Evolutionary conservation across 2,797 vertebrate species (phyloP).

Genomic region (Cynodonichthys magdalenae): DNA sequence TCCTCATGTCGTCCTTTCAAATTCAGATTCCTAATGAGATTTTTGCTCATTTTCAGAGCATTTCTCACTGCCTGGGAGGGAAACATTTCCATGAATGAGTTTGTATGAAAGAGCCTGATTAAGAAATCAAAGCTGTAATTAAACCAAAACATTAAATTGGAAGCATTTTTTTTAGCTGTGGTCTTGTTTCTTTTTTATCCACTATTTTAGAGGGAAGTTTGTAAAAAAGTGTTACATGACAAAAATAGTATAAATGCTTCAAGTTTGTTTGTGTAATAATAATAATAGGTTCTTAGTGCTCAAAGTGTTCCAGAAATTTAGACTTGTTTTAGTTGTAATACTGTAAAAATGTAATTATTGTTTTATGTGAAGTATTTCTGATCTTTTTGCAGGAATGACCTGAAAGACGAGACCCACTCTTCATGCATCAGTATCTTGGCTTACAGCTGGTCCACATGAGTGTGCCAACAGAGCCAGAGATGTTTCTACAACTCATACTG

Average conservation of each 20-base stretch:
- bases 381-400: constrained; percentile 41
- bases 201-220: constrained; percentile 16
- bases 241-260: constrained; percentile 26
- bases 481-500: constrained; percentile 46
- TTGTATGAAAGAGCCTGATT: constrained; percentile 36
- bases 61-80: constrained; percentile 16
- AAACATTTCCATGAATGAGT: constrained; percentile 21
- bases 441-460: constrained; percentile 57
- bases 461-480: constrained; percentile 45
- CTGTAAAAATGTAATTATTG: constrained; percentile 24
- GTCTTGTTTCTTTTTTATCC: constrained; percentile 34
- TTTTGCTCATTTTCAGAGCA: constrained; percentile 8
- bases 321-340: constrained; percentile 16
- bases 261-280: too few species aligned
- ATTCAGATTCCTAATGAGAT: constrained; percentile 22
- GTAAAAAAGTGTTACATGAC: constrained; percentile 12
- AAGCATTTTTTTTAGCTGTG: constrained; percentile 31
- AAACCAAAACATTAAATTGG: constrained; percentile 43
- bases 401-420: constrained; percentile 42
- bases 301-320: background rate
- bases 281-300: constrained; percentile 14
- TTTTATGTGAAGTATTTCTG: constrained; percentile 7
- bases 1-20: constrained; percentile 13
- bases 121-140: constrained; percentile 51
- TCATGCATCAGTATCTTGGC: constrained; percentile 55